A percentile compares a stretch with the other conserved stretches of the same genome.
Conservation (phyloP, 2,113 vertebrate species). For the Rhabdornis inornatus region DNA sequence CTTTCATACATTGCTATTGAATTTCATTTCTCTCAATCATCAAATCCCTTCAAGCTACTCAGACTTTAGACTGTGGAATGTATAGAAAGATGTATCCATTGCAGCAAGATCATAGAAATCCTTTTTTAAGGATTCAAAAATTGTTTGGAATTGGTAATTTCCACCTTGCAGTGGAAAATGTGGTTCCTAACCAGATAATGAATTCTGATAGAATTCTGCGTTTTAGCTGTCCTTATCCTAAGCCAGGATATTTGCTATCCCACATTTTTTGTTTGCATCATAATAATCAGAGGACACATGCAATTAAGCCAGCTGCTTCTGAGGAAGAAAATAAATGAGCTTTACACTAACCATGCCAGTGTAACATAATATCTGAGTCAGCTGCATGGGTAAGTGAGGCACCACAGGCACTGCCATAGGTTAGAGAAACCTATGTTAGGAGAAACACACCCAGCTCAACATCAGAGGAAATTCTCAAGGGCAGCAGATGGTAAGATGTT, state of each 20-base stretch:
- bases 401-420: neutral
- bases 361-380: neutral
- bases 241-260: neutral
- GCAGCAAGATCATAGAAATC: neutral
- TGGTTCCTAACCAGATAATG: neutral
- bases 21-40: neutral
- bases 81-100: neutral
- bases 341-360: neutral
- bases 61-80: neutral
- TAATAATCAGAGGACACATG: neutral
- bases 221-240: neutral
- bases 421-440: neutral
- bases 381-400: neutral
- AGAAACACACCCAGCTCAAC: neutral
- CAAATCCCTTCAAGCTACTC: neutral
- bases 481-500: neutral
- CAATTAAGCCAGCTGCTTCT: neutral
- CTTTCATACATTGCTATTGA: neutral
- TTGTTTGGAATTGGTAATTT: neutral
- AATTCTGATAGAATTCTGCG: neutral
- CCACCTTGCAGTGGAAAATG: neutral
- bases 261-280: neutral
- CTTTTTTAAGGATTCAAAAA: neutral
- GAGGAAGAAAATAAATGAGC: neutral
- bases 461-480: neutral